Base-by-base conservation (phyloP, 2,888 invertebrate species). In the Oscheius sp. region DNA sequence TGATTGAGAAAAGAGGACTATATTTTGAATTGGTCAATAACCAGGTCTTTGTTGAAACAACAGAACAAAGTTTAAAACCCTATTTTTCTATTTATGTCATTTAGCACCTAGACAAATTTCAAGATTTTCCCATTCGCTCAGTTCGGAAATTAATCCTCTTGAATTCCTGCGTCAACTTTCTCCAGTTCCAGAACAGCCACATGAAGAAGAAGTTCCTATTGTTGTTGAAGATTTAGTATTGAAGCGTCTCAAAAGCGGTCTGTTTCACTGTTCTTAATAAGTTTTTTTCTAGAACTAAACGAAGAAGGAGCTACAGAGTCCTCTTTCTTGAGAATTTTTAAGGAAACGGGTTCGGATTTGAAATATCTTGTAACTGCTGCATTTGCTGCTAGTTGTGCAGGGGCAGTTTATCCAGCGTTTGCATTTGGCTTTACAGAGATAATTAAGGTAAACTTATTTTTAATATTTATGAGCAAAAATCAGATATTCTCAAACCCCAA, bases 401-500 rank as follows among this genome's bases (percentile, higher is more conserved):
- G 89, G 12, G 84, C 83, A 33, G 79, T 87, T 3, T 88, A 88
- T 81, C 89, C 89, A 8, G 82, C 87, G 3, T 88, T 88, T 80
- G 88, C 89, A 33, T 80, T 89, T 37, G 87, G 88, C 69, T 85
- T 87, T 73, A 63, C 48, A 1, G 34, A 64, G 48, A 31, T 65
- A 15, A 23, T 65, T 17, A 23, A 10, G 50, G 58, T 67, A 50
- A 1, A n/a, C n/a, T n/a, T n/a, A n/a, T n/a, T n/a, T n/a, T 45
- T 27, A 31, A 15, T 10, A 23, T 6, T 5, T 34, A 17, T 57
- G 2, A 8, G n/a, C n/a, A 17, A 5, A 37, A 8, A 31, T 45
- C n/a, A 61, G 61, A 61, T 61, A 25, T 61, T 45, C 45, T 42
- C 42, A 1, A 31, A 45, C 10, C 45, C 42, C n/a, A n/a, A n/a